A percentile compares a stretch with the other conserved stretches of the same genome.
Conservation (phyloP, 1,140 invertebrate genomes). For the Megathymus violae region DNA sequence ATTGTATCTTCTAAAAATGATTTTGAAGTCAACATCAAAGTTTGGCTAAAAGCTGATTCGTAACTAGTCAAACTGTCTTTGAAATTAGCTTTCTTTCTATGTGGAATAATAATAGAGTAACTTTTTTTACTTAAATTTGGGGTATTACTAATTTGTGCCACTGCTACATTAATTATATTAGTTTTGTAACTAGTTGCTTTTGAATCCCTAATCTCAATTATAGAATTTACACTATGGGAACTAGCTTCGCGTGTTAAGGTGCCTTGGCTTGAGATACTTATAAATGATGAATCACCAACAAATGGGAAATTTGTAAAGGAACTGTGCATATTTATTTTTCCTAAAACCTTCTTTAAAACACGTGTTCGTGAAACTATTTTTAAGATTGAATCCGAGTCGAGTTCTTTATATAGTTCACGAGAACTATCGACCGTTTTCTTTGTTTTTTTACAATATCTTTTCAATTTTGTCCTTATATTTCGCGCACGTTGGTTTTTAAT, state of each 20-base stretch:
- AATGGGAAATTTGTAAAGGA: slow-evolving; percentile 10
- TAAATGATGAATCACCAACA: slow-evolving; percentile 23
- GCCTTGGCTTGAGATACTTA: slow-evolving; percentile 47
- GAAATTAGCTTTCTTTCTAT: slow-evolving; percentile 32
- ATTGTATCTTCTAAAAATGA: not conserved
- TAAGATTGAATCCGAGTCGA: slow-evolving; percentile 37
- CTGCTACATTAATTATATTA: slow-evolving; percentile 52
- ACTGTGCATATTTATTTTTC: slow-evolving; percentile 42
- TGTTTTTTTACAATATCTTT: slow-evolving; percentile 39
- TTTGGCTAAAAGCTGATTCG: slow-evolving; percentile 33
- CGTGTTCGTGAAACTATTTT: slow-evolving; percentile 39
- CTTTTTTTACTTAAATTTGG: slow-evolving; percentile 23
- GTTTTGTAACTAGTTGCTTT: slow-evolving; percentile 41
- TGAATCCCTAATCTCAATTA: slow-evolving; percentile 32
- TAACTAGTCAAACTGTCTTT: slow-evolving; percentile 45
- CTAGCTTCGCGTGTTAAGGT: slow-evolving; percentile 39
- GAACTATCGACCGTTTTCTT: slow-evolving; percentile 30
- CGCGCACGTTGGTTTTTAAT: slow-evolving; percentile 35
- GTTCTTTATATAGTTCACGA: slow-evolving; percentile 28
- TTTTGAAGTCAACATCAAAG: slow-evolving; percentile 32
- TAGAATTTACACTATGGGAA: slow-evolving; percentile 34
- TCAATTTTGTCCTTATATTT: slow-evolving; percentile 37
- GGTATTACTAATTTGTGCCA: slow-evolving; percentile 47
- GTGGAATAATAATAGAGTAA: slow-evolving; percentile 20
- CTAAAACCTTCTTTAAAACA: slow-evolving; percentile 46